Percentiles rank a stretch among this genome's conserved stretches.
Conservation (phyloP, 2,888 invertebrate species). For the Amiota minor region DNA sequence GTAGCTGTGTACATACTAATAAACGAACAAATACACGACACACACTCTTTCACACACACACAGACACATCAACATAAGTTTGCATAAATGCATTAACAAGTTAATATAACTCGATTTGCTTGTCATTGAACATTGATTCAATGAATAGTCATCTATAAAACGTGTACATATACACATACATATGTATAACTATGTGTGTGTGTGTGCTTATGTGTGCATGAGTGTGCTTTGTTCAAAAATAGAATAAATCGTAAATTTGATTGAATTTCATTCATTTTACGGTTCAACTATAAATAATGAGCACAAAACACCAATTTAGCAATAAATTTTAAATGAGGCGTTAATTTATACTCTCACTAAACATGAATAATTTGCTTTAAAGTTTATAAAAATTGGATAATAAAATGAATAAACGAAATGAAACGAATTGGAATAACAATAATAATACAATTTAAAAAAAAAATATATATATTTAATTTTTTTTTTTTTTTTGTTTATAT, state of each 20-base stretch:
- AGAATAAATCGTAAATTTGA: slow-evolving; percentile 28
- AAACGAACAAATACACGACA: not conserved
- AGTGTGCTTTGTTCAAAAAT: not conserved
- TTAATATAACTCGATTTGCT: slow-evolving; percentile 10
- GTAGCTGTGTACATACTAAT: too few species aligned
- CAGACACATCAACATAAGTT: not conserved
- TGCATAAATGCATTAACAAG: slow-evolving; percentile 25
- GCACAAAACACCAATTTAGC: slow-evolving; percentile 1
- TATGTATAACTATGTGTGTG: not conserved
- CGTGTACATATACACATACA: not conserved
- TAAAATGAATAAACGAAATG: too few species aligned
- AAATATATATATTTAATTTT: too few species aligned
- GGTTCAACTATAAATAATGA: slow-evolving; percentile 25
- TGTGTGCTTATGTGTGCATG: not conserved
- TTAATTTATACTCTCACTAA: slow-evolving; percentile 2
- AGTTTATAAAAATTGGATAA: too few species aligned
- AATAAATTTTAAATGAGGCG: slow-evolving; percentile 26
- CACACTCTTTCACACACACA: not conserved
- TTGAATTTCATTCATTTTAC: slow-evolving; percentile 28
- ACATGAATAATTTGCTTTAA: too few species aligned
- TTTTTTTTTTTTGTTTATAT: too few species aligned
- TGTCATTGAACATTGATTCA: slow-evolving; percentile 29
- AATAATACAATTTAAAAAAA: too few species aligned
- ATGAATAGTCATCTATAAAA: not conserved
- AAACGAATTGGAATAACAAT: too few species aligned